A percentile compares a stretch with the other conserved stretches of the same genome.
These are phyloP conservation scores for Paraplagusia blochii DNA, from an alignment of 2,113 vertebrate species.

Conservation along the genomic window DNA sequence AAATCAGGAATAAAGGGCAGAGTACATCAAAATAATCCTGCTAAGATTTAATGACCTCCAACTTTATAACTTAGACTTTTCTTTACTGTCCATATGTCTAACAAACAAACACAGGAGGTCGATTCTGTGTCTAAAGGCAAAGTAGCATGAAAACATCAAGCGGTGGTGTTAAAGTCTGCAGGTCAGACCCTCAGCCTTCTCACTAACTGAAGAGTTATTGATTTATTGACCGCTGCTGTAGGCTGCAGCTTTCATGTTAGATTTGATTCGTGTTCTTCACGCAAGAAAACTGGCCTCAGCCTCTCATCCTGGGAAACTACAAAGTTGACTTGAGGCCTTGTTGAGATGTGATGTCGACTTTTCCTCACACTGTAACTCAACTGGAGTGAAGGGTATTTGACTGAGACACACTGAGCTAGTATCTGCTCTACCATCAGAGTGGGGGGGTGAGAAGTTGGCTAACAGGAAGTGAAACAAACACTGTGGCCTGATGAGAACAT, in stretches of 20 bases:
- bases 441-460: not conserved
- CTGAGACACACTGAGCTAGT: too few relatives aligned
- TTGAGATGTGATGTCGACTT: not conserved
- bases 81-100: too few relatives aligned
- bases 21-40: too few relatives aligned
- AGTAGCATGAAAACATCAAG: not conserved
- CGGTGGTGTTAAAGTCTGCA: too few relatives aligned
- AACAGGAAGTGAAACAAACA: slow-evolving; percentile 38
- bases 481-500: slow-evolving; percentile 38
- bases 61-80: too few relatives aligned
- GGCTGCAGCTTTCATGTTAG: not conserved
- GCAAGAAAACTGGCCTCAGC: not conserved
- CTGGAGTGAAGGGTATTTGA: slow-evolving; percentile 19
- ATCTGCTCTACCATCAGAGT: slow-evolving; percentile 35
- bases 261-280: not conserved
- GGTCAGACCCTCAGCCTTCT: too few relatives aligned
- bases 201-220: not conserved
- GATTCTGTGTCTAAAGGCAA: not conserved
- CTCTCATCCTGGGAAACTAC: not conserved
- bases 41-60: too few relatives aligned
- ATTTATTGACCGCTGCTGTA: not conserved
- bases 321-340: not conserved
- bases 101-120: too few relatives aligned
- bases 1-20: too few relatives aligned
- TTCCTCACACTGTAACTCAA: not conserved